Base-by-base conservation (phyloP, 2,113 vertebrate genomes). In the Cisticola juncidis region DNA sequence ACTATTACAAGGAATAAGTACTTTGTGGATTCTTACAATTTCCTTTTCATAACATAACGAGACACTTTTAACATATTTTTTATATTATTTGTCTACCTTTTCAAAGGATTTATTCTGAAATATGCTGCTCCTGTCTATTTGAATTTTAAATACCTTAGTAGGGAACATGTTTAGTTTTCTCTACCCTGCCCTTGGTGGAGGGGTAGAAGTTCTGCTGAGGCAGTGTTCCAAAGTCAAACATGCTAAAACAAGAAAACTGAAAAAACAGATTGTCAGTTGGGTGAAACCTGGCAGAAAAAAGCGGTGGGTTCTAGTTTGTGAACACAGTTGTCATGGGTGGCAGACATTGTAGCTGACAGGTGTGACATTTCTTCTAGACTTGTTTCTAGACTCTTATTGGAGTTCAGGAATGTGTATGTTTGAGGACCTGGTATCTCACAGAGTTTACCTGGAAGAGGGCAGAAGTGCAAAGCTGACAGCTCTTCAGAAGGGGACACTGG, bases 241-340 rank as follows among this genome's bases (percentile, higher is more conserved):
- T n/a, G 4, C 16, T 29, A 73, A 78, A 90, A 2, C 35, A 62
- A 70, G 4, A 44, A 24, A 40, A 24, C 71, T 74, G n/a, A 40
- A n/a, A 62, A 48, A 72, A 25, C 8, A 45, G 4, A 3, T 74
- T 54, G 15, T 40, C 5, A 35, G 36, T 8, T 71, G 51, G 31
- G 17, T 85, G 79, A 82, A 86, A 79, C 9, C 11, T 50, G 68
- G 6, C 5, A 16, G 25, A 74, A 71, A 28, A 58, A 31, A 15
- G 1, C 14, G 3, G 3, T 58, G 25, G 9, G 4, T 70, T 24
- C 23, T 44, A 56, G 6, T 31, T 69, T 56, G 60, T 61, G 73
- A 65, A 65, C 0, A 0, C 23, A 18, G 33, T 29, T 84, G 45
- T 77, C 0, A 1, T 2, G 2, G 10, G 14, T 64, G 54, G 12